phyloP scores from a whole-genome alignment of 1,140 invertebrate genomes.

The Heliothis subflexa region DNA sequence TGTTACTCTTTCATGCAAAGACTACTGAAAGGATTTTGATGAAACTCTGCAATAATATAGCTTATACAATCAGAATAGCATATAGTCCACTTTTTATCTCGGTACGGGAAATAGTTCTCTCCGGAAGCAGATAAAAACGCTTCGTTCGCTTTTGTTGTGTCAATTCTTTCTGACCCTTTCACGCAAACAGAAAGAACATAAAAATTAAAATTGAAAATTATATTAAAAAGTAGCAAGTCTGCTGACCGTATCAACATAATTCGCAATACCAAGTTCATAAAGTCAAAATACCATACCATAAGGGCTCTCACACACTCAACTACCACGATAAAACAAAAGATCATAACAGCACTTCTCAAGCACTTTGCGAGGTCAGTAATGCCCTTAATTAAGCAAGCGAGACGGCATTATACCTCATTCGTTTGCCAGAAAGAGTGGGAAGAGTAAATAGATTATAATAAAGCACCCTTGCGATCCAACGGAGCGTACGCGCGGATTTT shows the following conservation, averaged over 20 bases:
- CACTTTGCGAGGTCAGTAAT: conserved; percentile 76
- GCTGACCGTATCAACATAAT: conserved; percentile 17
- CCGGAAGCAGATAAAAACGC: too few relatives aligned
- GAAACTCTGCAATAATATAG: too few relatives aligned
- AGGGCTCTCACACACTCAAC: conserved; percentile 68
- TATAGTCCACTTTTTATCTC: too few relatives aligned
- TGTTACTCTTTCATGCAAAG: too few relatives aligned
- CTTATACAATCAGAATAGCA: too few relatives aligned
- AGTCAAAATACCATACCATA: conserved; percentile 63
- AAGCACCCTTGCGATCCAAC: conserved; percentile 69
- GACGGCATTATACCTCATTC: conserved; percentile 21
- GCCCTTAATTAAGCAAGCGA: conserved; percentile 77
- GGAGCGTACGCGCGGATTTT: conserved; percentile 73
- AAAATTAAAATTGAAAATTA: neutral
- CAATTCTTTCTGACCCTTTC: neutral
- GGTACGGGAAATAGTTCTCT: too few relatives aligned
- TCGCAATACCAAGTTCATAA: conserved; percentile 58
- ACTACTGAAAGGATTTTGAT: too few relatives aligned
- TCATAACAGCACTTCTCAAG: conserved; percentile 81
- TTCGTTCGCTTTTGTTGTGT: too few relatives aligned
- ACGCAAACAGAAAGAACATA: neutral
- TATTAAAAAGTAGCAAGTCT: neutral
- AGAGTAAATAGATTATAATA: conserved; percentile 64
- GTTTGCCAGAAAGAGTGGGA: conserved; percentile 50
- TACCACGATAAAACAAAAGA: conserved; percentile 79